Conservation (phyloP, 2,888 invertebrate species). For the Deroplatys truncata region DNA sequence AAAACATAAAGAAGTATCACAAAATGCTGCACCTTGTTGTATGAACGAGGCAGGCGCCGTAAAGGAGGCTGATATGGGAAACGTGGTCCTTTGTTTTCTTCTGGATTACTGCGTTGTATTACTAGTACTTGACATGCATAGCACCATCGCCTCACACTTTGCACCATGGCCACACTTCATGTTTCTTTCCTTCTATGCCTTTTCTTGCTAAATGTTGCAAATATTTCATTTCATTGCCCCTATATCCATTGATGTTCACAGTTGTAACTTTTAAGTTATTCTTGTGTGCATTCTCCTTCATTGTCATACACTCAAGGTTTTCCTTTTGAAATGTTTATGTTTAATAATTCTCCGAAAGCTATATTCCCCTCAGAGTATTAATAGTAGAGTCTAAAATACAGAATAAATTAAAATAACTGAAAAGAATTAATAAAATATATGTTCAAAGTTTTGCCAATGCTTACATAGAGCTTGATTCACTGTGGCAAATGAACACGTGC, state of each 20-base stretch:
- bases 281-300: neutral
- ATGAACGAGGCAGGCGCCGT: constrained; percentile 43
- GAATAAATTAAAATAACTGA: neutral
- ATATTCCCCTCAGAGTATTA: neutral
- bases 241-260: neutral
- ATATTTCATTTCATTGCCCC: neutral
- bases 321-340: neutral
- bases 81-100: constrained; percentile 33
- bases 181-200: neutral
- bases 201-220: neutral
- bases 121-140: constrained; percentile 38
- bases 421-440: neutral
- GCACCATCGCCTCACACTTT: constrained; percentile 33
- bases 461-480: too few relatives aligned
- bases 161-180: constrained; percentile 14
- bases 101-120: neutral
- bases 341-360: neutral
- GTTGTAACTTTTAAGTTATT: neutral
- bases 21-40: constrained; percentile 37
- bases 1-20: neutral
- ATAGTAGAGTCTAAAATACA: neutral
- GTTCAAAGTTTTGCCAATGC: neutral
- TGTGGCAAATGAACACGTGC: too few relatives aligned
- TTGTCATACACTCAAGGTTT: neutral
- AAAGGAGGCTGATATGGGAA: constrained; percentile 43